Base-by-base conservation (phyloP, 2,113 vertebrate species). In the Hemichromis elongatus region DNA sequence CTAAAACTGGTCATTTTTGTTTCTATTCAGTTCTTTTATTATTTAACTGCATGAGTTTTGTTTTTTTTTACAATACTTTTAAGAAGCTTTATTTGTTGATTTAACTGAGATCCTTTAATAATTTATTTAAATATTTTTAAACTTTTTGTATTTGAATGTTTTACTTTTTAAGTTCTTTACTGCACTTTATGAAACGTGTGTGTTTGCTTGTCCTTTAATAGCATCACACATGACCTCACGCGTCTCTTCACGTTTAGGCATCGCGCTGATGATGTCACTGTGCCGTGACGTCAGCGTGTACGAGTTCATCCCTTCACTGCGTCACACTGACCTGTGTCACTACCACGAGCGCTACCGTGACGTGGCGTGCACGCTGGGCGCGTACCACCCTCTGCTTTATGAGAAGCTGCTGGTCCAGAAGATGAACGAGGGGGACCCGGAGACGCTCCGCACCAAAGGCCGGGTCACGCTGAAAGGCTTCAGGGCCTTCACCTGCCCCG, bases 321-420 rank as follows among this genome's bases (percentile, higher is more conserved):
- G 85, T 3, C 57, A 26, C 5, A 81, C 68, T 4, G 84, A 77
- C 14, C 79, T 42, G 1, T 81, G 84, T 14, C 84, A 86, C 6
- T 81, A 86, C 37, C 57, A 86, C 14, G 84, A 86, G 79, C 21
- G 21, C 4, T 82, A 78, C 70, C 53, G 2, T 2, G 79, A 86
- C 19, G 56, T 5, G 1, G 84, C 79, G 45, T 86, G 84, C 8
- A 86, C 79, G 1, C 35, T 86, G 24, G 84, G 84, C 0, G 84
- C 68, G 0, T 81, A 86, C 13, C 84, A 86, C 68, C 84, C 84
- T 0, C 68, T 86, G 45, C 35, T 86, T 4, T 81, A 81, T 3
- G 84, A 86, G 79, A 86, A 86, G 79, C 79, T 86, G 52, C 79
- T 86, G 66, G 13, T 86, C 33, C 84, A 77, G 40, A 81, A 56